Percentiles rank a stretch among this genome's conserved stretches.
Conservation (phyloP, 2,888 invertebrate species). For the Spodoptera picta region DNA sequence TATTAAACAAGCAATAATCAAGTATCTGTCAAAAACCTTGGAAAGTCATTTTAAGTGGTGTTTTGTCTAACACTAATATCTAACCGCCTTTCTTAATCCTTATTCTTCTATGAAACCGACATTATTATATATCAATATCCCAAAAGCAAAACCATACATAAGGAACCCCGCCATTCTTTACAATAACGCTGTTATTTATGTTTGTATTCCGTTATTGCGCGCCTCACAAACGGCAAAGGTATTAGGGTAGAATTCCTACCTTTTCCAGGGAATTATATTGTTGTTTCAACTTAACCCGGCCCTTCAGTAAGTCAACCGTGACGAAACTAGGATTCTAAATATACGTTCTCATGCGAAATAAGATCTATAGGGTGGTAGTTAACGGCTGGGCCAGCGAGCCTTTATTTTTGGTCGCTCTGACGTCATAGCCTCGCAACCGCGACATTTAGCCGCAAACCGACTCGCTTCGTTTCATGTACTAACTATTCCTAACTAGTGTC, state of each 20-base stretch:
- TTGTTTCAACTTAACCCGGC: constrained; percentile 8
- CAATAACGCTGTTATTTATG: not conserved
- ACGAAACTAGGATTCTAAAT: constrained; percentile 31
- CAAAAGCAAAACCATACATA: too few relatives aligned
- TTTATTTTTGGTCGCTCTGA: constrained; percentile 44
- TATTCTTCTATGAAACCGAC: too few relatives aligned
- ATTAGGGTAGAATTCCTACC: not conserved
- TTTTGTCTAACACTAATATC: too few relatives aligned
- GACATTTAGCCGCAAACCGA: constrained; percentile 22
- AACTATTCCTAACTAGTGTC: constrained; percentile 12
- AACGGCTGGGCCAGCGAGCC: constrained; percentile 20
- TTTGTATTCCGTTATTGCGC: constrained; percentile 6
- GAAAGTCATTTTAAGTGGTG: too few relatives aligned
- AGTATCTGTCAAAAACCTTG: not conserved
- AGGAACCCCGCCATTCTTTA: not conserved
- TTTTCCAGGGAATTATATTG: constrained; percentile 16
- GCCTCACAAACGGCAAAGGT: not conserved
- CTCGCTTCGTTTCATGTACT: constrained; percentile 5
- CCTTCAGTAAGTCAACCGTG: constrained; percentile 12
- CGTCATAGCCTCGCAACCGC: constrained; percentile 30
- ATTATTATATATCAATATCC: too few relatives aligned
- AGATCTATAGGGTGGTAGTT: constrained; percentile 39
- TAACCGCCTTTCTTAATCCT: too few relatives aligned
- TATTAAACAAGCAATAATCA: constrained; percentile 2
- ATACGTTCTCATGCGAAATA: constrained; percentile 26